Percentiles rank a stretch among this genome's conserved stretches.
These are phyloP conservation scores for Tetrax tetrax DNA, from an alignment of 2,113 vertebrate species.

Conservation along the genomic window DNA sequence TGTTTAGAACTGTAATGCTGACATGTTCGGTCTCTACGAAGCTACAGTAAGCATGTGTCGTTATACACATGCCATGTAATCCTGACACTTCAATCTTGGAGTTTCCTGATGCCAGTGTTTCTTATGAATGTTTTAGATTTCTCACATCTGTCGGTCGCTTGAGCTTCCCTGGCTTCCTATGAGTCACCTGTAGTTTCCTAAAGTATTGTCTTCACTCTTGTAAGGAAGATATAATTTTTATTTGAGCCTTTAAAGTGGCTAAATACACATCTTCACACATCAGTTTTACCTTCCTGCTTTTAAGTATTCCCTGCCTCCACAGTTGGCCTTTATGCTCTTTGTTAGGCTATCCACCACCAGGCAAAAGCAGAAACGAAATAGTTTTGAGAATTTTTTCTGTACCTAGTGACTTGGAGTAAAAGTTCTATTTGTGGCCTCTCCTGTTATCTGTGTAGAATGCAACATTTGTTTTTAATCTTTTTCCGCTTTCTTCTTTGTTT, in stretches of 20 bases:
- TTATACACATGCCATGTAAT: background rate
- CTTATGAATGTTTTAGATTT: background rate
- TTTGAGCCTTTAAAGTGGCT: background rate
- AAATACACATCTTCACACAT: background rate
- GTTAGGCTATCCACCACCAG: background rate
- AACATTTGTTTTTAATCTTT: background rate
- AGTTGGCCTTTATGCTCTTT: background rate
- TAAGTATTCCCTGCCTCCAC: background rate
- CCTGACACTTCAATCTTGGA: background rate
- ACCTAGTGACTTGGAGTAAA: background rate
- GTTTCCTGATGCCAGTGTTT: background rate
- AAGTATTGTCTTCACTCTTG: background rate
- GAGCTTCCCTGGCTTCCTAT: background rate
- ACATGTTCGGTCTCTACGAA: accelerated
- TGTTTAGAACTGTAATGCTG: background rate
- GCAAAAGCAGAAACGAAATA: background rate
- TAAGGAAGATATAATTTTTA: background rate
- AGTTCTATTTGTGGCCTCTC: background rate
- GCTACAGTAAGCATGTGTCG: background rate
- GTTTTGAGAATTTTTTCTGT: background rate
- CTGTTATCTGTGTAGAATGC: background rate
- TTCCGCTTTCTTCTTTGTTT: background rate
- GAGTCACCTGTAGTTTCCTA: background rate
- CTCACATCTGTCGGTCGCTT: background rate
- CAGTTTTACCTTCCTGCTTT: background rate